Conservation (phyloP, 2,888 invertebrate species). For the Limenitis camilla region DNA sequence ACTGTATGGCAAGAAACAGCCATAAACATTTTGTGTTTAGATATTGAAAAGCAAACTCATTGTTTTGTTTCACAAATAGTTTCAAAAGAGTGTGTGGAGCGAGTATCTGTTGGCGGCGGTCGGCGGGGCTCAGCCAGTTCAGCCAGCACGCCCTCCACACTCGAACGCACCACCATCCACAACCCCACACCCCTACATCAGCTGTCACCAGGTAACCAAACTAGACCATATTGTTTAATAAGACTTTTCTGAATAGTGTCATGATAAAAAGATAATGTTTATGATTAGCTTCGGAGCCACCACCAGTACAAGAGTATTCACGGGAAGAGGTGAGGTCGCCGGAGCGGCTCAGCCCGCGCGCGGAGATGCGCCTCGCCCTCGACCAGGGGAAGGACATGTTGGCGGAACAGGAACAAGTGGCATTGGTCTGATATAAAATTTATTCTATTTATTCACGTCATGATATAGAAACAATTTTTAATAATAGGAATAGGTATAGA, state of each 20-base stretch:
- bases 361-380: constrained; percentile 79
- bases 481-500: no score
- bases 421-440: constrained; percentile 58
- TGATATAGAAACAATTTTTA: no score
- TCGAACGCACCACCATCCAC: constrained; percentile 72
- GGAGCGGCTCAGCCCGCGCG: constrained; percentile 76
- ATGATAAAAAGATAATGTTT: no score
- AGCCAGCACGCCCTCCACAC: constrained; percentile 77
- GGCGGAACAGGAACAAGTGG: constrained; percentile 63
- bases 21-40: not conserved
- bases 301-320: constrained; percentile 49
- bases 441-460: no score
- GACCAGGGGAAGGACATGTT: constrained; percentile 71
- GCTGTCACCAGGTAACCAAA: constrained; percentile 36
- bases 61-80: constrained; percentile 29
- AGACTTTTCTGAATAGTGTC: no score
- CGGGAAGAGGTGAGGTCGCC: constrained; percentile 47
- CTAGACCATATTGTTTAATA: no score
- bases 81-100: constrained; percentile 69
- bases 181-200: constrained; percentile 56
- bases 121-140: constrained; percentile 73
- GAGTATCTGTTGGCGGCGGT: constrained; percentile 55
- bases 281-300: constrained; percentile 62
- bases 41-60: not conserved
- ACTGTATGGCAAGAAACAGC: not conserved